Base-by-base conservation (phyloP, 2,888 invertebrate species). In the Fragum whitleyi region DNA sequence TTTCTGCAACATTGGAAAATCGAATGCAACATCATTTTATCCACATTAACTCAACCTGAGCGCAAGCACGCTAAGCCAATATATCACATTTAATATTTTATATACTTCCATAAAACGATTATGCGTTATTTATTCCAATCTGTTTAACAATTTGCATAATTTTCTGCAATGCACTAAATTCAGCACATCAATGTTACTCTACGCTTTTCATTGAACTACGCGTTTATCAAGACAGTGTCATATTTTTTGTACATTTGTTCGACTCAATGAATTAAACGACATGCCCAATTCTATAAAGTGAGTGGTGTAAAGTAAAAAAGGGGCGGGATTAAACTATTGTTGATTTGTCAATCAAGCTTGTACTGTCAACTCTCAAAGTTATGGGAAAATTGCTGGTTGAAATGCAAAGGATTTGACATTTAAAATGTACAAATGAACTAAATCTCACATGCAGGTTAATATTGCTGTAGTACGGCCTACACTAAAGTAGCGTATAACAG, bases 101-200 rank as follows among this genome's bases (percentile, higher is more conserved):
- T 47, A 47, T 47, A 47, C n/a, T 47, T n/a, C 47, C 47, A 47
- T 19, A 19, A 47, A 47, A n/a, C 14, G 47, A 47, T 47, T 47
- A 47, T 47, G 47, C 47, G 14, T 47, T 47, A 47, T 47, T 47
- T n/a, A 19, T 47, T 47, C 47, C 23, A 65, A 68, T 67, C 59
- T 77, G 68, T 72, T 67, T 65, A 55, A 16, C 21, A 77, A 72
- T 77, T 73, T 77, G 77, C 72, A 73, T 77, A 77, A 77, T 73
- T 77, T 73, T 67, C 65, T 53, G 72, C 47, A 65, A 7, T 42
- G 65, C 65, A 65, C 65, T 65, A 21, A 47, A 47, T 47, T 42
- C 42, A 39, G 7, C 39, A 65, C 65, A 65, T 65, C 36, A 42
- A 65, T 23, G 21, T 23, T 65, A 36, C 21, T 36, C 65, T 65